phyloP scores from a whole-genome alignment of 2,888 invertebrate genomes.

The Pimpla rufipes region DNA sequence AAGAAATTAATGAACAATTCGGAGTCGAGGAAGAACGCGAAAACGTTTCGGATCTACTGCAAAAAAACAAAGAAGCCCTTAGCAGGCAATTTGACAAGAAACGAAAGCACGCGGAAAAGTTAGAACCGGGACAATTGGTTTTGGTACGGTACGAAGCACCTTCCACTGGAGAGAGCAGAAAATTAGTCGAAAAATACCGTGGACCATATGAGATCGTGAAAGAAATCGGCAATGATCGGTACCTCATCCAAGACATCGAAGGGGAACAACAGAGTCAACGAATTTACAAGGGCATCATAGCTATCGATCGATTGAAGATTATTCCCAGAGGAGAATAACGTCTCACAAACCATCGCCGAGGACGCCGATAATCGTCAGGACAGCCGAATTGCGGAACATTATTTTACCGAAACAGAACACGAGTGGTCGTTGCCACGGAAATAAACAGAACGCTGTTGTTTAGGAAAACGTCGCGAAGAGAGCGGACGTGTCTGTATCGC shows the following conservation, averaged over 20 bases:
- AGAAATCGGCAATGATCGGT: slow-evolving; percentile 42
- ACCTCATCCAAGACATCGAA: slow-evolving; percentile 63
- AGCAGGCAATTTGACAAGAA: too few species aligned
- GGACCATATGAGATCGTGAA: slow-evolving; percentile 65
- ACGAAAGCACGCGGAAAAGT: slow-evolving; percentile 19
- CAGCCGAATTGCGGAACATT: slow-evolving; percentile 9
- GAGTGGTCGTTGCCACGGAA: too few species aligned
- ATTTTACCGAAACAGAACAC: too few species aligned
- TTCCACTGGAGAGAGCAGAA: slow-evolving; percentile 51
- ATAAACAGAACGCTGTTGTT: background rate
- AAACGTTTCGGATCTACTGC: slow-evolving; percentile 44
- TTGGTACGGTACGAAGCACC: slow-evolving; percentile 41
- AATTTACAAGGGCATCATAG: slow-evolving; percentile 56
- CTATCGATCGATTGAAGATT: slow-evolving; percentile 36
- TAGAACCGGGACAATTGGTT: slow-evolving; percentile 39
- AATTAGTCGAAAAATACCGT: slow-evolving; percentile 52
- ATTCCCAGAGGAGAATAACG: background rate
- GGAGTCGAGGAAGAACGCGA: slow-evolving; percentile 55
- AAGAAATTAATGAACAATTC: slow-evolving; percentile 63
- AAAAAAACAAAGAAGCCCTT: slow-evolving; percentile 26
- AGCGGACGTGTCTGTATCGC: too few species aligned
- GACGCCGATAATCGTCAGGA: slow-evolving; percentile 27
- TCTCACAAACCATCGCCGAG: background rate
- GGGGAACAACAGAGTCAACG: slow-evolving; percentile 61
- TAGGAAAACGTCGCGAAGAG: background rate